Conservation (phyloP, 2,888 invertebrate genomes). For the Agrochola circellaris region DNA sequence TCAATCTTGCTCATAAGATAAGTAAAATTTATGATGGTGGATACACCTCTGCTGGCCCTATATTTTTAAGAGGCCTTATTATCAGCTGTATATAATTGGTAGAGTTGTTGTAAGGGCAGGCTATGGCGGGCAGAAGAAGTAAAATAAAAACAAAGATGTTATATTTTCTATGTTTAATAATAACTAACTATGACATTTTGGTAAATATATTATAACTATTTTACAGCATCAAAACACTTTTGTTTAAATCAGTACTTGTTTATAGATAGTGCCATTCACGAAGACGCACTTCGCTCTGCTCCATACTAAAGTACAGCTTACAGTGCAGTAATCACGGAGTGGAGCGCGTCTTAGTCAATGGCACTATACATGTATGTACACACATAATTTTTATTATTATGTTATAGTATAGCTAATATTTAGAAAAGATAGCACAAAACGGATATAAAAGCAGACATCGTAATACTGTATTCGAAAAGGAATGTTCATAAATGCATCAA, state of each 20-base stretch:
- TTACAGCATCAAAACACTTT: conserved; percentile 17
- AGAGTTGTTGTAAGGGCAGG: not conserved
- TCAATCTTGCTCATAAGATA: not conserved
- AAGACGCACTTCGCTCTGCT: no score
- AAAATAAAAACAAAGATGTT: conserved; percentile 39
- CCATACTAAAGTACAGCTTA: no score
- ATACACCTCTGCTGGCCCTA: no score
- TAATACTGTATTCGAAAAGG: conserved; percentile 53
- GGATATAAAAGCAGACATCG: conserved; percentile 10
- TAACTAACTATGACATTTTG: conserved; percentile 38
- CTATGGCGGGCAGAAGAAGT: not conserved
- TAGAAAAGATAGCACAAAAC: not conserved
- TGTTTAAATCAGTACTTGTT: conserved; percentile 2
- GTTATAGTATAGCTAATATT: not conserved
- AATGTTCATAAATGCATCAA: conserved; percentile 73
- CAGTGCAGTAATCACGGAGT: no score
- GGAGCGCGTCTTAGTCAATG: no score
- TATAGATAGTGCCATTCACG: no score
- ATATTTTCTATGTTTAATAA: conserved; percentile 41
- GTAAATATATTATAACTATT: conserved; percentile 20
- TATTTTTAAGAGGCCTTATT: not conserved
- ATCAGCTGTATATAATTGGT: not conserved
- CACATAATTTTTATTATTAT: not conserved
- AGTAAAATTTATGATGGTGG: not conserved
- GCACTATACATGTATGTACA: not conserved